phyloP scores from a whole-genome alignment of 2,797 vertebrate genomes.

The Caiman crocodilus region DNA sequence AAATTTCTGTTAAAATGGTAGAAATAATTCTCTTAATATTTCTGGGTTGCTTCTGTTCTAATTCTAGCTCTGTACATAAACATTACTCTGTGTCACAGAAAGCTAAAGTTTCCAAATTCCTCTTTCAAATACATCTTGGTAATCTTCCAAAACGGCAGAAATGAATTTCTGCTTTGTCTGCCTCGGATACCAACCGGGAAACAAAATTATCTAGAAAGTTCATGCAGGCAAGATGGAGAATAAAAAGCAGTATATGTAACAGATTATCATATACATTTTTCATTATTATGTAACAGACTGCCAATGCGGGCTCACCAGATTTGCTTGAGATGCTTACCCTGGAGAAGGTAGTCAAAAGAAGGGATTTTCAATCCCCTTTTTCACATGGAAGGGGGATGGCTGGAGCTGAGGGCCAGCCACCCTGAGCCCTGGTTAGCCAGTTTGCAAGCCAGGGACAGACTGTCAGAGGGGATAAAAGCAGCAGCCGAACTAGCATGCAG shows the following conservation, averaged over 20 bases:
- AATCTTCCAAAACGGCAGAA: background rate
- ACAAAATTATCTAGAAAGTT: background rate
- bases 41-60: background rate
- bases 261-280: background rate
- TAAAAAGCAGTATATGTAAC: background rate
- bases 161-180: background rate
- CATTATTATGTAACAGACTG: background rate
- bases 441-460: too few species aligned
- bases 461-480: too few species aligned
- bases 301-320: too few species aligned
- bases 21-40: background rate
- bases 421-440: too few species aligned
- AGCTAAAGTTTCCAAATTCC: background rate
- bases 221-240: background rate
- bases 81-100: background rate
- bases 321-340: too few species aligned
- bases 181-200: background rate
- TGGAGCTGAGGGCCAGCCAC: too few species aligned
- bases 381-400: too few species aligned
- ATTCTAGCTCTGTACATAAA: background rate
- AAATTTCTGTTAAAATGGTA: background rate
- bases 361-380: too few species aligned
- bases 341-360: too few species aligned
- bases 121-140: background rate
- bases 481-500: too few species aligned